Conservation (phyloP, 1,140 invertebrate species). For the Oscheius sp. region DNA sequence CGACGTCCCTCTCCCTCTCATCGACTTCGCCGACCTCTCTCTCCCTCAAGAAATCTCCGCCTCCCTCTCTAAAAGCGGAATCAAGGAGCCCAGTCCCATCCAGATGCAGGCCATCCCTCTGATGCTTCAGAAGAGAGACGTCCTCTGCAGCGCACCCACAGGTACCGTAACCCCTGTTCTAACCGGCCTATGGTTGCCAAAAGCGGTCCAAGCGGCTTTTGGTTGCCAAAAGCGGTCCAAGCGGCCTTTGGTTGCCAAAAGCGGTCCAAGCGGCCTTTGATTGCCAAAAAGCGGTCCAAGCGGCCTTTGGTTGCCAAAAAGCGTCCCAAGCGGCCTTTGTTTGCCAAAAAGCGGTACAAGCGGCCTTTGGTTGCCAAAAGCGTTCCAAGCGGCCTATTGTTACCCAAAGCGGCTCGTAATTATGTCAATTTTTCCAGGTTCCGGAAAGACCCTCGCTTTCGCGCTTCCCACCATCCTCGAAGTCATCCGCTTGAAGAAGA, state of each 20-base stretch:
- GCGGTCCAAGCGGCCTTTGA: background rate
- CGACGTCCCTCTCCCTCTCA: conserved; percentile 52
- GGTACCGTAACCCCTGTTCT: conserved; percentile 35
- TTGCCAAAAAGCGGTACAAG: conserved; percentile 13
- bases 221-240: background rate
- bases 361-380: conserved; percentile 1
- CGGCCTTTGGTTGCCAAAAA: too few relatives aligned
- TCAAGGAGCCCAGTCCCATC: conserved; percentile 77
- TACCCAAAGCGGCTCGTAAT: too few relatives aligned
- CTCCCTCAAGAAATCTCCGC: conserved; percentile 44
- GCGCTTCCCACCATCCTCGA: conserved; percentile 67
- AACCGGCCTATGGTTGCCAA: background rate
- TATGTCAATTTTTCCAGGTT: conserved; percentile 58
- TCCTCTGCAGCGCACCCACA: conserved; percentile 84
- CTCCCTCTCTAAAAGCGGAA: conserved; percentile 68
- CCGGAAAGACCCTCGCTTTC: conserved; percentile 66
- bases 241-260: background rate
- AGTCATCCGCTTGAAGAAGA: conserved; percentile 58
- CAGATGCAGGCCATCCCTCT: conserved; percentile 90
- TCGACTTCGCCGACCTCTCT: conserved; percentile 48
- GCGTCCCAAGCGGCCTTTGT: background rate
- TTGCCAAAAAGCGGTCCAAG: too few relatives aligned
- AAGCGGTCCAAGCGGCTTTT: background rate
- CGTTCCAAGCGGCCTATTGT: too few relatives aligned
- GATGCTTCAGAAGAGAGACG: conserved; percentile 77